These are phyloP conservation scores for Spea bombifrons DNA, from an alignment of 2,113 vertebrate genomes.

Conservation along the genomic window DNA sequence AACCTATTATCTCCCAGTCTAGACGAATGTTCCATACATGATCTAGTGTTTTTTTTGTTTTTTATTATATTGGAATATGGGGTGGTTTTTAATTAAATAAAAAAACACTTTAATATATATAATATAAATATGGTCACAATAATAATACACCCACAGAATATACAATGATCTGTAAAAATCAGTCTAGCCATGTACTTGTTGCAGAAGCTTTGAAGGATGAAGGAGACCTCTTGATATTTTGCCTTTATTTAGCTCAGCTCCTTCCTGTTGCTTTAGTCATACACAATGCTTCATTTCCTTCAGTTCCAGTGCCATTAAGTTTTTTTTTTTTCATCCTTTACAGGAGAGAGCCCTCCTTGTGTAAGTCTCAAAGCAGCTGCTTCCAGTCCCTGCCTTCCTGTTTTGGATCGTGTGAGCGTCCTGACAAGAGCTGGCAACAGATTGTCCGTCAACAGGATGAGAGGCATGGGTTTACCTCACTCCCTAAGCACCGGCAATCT, in stretches of 20 bases:
- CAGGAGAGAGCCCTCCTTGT: not conserved
- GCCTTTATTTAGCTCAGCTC: not conserved
- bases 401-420: slow-evolving; percentile 32
- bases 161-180: too few relatives aligned
- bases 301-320: slow-evolving; percentile 4
- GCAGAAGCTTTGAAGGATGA: too few relatives aligned
- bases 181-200: too few relatives aligned
- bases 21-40: too few relatives aligned
- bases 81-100: too few relatives aligned
- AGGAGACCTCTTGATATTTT: too few relatives aligned
- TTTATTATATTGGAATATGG: too few relatives aligned
- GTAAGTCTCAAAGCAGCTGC: slow-evolving; percentile 37
- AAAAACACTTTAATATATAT: too few relatives aligned
- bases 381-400: slow-evolving; percentile 68
- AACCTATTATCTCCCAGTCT: too few relatives aligned
- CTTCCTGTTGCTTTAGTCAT: slow-evolving; percentile 16
- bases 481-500: slow-evolving; percentile 65
- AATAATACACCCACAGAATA: too few relatives aligned
- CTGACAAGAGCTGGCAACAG: not conserved
- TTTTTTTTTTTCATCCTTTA: slow-evolving; percentile 4
- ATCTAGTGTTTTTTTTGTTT: too few relatives aligned
- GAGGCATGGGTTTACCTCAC: slow-evolving; percentile 54
- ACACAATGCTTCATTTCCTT: slow-evolving; percentile 19
- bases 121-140: too few relatives aligned
- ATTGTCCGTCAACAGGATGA: not conserved